Percentiles rank a stretch among this genome's conserved stretches.
phyloP scores from a whole-genome alignment of 2,797 vertebrate species.

The Halcyon smyrnensis region DNA sequence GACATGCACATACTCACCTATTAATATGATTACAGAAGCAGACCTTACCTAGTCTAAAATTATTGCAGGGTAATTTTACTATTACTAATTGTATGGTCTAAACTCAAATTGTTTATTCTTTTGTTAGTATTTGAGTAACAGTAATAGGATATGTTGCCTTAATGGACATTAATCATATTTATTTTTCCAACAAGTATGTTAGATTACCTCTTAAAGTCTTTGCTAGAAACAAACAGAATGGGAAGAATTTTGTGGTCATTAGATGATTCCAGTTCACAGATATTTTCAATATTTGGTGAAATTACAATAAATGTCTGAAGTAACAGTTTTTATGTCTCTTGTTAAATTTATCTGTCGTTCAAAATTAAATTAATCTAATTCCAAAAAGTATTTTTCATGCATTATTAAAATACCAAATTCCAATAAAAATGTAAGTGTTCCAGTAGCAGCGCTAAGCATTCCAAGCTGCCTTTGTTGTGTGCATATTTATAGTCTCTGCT shows the following conservation, averaged over 20 bases:
- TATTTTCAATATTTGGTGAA: constrained; percentile 38
- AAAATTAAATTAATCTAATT: neutral
- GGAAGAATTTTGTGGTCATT: constrained; percentile 8
- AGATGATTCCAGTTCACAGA: neutral
- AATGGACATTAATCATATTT: neutral
- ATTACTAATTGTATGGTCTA: neutral
- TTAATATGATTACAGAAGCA: constrained; percentile 41
- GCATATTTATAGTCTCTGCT: neutral
- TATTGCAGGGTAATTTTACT: neutral
- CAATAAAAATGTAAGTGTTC: neutral
- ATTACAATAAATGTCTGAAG: neutral
- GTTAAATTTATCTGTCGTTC: neutral
- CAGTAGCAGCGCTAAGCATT: neutral
- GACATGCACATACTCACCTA: neutral
- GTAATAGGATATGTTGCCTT: neutral
- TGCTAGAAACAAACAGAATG: neutral
- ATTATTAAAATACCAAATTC: neutral
- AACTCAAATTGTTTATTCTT: neutral
- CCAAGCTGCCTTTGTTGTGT: neutral
- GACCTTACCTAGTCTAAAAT: neutral
- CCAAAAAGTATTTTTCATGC: neutral
- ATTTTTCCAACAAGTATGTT: neutral
- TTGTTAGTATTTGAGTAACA: neutral
- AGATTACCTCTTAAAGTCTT: neutral
- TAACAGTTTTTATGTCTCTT: neutral